Conservation (phyloP, 2,113 vertebrate species). For the Grammomys surdaster region DNA sequence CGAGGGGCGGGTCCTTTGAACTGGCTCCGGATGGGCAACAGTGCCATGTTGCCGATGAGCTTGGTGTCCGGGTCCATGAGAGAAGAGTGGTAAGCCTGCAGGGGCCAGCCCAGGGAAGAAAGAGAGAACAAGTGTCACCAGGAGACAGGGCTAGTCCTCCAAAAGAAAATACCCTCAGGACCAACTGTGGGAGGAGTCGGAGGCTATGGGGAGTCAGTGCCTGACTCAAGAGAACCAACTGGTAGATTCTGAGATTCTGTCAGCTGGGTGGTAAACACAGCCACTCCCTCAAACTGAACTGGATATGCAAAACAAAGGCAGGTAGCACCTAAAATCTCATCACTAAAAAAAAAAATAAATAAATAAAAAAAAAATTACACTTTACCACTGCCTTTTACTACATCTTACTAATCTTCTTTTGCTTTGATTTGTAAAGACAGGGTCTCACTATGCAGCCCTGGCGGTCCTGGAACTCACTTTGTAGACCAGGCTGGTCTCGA, state of each 20-base stretch:
- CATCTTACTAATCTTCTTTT: too few relatives aligned
- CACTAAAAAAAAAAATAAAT: background rate
- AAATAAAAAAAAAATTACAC: background rate
- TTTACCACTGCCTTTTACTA: background rate
- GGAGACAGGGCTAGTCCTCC: background rate
- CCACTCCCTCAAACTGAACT: constrained; percentile 3
- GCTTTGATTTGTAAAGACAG: background rate
- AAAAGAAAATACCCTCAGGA: background rate
- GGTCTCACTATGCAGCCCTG: background rate
- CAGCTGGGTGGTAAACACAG: background rate
- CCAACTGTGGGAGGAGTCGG: background rate
- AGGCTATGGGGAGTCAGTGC: background rate
- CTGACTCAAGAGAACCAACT: background rate
- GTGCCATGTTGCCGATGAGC: constrained; percentile 96
- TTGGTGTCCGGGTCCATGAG: constrained; percentile 94
- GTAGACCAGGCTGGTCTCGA: background rate
- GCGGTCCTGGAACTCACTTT: background rate
- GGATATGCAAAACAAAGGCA: constrained; percentile 4
- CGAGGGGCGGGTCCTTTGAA: constrained; percentile 98
- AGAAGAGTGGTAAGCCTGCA: constrained; percentile 96
- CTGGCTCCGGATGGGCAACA: constrained; percentile 96
- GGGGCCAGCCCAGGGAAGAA: background rate
- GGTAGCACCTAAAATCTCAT: background rate
- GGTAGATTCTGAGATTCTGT: background rate
- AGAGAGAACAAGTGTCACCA: background rate